A percentile compares a stretch with the other conserved stretches of the same genome.
Evolutionary conservation across 2,888 invertebrate genomes (phyloP).

Genomic region (Parnassius mnemosyne): DNA sequence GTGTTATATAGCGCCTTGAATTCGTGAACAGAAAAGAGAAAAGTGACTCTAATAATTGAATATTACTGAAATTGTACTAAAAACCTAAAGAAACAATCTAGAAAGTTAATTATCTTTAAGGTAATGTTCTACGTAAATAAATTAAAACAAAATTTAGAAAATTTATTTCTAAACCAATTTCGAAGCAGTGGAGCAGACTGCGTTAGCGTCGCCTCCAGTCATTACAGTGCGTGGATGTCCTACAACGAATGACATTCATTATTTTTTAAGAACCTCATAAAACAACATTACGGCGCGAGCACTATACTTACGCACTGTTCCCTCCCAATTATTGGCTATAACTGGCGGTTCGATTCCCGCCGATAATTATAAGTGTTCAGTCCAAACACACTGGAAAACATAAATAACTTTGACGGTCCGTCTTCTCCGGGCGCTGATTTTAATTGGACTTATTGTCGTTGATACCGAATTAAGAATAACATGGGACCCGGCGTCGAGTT

Average conservation of each 20-base stretch:
- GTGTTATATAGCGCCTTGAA: no score
- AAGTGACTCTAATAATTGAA: no score
- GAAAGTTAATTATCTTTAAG: no score
- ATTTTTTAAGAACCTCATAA: constrained; percentile 69
- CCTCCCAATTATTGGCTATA: constrained; percentile 74
- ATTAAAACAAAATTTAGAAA: neutral
- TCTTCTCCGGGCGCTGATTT: constrained; percentile 33
- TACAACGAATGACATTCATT: constrained; percentile 65
- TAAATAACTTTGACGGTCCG: constrained; percentile 46
- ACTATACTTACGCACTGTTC: constrained; percentile 68
- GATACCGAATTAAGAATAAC: constrained; percentile 25
- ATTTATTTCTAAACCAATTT: neutral
- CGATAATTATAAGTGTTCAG: constrained; percentile 66
- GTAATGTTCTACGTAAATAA: neutral
- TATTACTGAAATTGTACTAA: no score
- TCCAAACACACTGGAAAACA: constrained; percentile 40
- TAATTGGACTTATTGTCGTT: constrained; percentile 39
- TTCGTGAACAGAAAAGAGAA: no score
- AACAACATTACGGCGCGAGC: constrained; percentile 59
- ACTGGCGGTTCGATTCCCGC: constrained; percentile 64
- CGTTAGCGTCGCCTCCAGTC: constrained; percentile 11
- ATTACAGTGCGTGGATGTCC: constrained; percentile 41
- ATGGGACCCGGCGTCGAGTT: constrained; percentile 2
- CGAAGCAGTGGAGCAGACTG: neutral
- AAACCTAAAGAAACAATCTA: no score